Percentiles rank a stretch among this genome's conserved stretches.
Evolutionary conservation across 1,140 invertebrate species (phyloP).

Genomic region (Lethrus apterus): DNA sequence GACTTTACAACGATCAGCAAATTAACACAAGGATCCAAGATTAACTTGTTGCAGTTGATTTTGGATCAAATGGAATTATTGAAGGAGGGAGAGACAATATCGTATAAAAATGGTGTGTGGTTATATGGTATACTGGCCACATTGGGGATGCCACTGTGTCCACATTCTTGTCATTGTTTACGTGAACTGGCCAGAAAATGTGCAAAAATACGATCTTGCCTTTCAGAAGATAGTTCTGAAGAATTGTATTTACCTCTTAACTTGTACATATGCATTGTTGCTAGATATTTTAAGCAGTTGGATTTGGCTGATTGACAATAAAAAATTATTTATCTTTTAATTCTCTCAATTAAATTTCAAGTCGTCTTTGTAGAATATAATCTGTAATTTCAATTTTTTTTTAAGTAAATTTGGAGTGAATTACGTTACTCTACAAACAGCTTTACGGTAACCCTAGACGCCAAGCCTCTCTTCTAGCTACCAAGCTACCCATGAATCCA

Average conservation of each 20-base stretch:
- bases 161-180: conserved; percentile 33
- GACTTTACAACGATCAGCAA: conserved; percentile 12
- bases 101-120: conserved; percentile 32
- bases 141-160: conserved; percentile 37
- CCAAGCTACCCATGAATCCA: too few species aligned
- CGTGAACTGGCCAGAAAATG: conserved; percentile 38
- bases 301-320: conserved; percentile 38
- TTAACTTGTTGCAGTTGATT: conserved; percentile 32
- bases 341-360: too few species aligned
- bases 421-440: too few species aligned
- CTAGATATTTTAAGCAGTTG: conserved; percentile 38
- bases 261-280: conserved; percentile 39
- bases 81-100: conserved; percentile 19
- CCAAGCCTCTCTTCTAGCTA: too few species aligned
- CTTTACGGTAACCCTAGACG: too few species aligned
- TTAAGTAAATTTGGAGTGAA: too few species aligned
- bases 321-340: too few species aligned
- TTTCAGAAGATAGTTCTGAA: conserved; percentile 22
- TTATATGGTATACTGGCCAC: conserved; percentile 37
- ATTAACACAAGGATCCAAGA: conserved; percentile 28
- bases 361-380: too few species aligned
- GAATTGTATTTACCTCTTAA: conserved; percentile 33
- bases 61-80: conserved; percentile 25
- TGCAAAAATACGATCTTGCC: conserved; percentile 31
- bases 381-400: too few species aligned